These are phyloP conservation scores for Leptodactylus fuscus DNA, from an alignment of 2,113 vertebrate genomes.

Conservation along the genomic window DNA sequence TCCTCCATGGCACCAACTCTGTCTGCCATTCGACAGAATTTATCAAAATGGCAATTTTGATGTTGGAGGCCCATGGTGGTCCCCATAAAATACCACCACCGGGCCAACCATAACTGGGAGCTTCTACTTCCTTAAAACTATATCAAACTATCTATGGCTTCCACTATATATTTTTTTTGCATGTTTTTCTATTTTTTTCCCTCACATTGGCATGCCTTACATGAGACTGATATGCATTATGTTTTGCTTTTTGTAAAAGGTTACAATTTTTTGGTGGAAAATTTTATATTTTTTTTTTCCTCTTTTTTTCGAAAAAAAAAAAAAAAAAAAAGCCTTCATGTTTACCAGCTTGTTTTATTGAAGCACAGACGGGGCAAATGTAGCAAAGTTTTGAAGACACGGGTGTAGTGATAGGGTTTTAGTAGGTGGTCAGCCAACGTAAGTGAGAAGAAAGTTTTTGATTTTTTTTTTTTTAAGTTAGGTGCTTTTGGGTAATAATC, in stretches of 20 bases:
- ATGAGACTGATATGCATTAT: background rate
- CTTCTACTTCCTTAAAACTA: background rate
- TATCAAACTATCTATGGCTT: slow-evolving; percentile 19
- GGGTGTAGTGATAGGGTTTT: background rate
- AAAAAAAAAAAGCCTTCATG: background rate
- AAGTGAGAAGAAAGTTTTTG: slow-evolving; percentile 7
- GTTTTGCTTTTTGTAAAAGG: background rate
- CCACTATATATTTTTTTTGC: slow-evolving; percentile 2
- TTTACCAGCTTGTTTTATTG: background rate
- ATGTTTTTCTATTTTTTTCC: background rate
- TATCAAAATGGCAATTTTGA: background rate
- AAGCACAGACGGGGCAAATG: background rate
- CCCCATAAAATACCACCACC: background rate
- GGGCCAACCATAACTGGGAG: too few relatives aligned
- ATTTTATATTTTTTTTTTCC: background rate
- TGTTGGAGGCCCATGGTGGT: background rate
- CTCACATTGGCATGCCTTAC: slow-evolving; percentile 17
- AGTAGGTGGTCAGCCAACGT: background rate
- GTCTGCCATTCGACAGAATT: background rate
- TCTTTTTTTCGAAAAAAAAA: background rate
- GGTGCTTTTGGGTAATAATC: slow-evolving; percentile 8
- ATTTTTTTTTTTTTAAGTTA: too few relatives aligned
- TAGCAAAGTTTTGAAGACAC: background rate
- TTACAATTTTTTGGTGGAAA: background rate
- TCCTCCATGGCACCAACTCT: background rate